Base-by-base conservation (phyloP, 2,113 vertebrate genomes). In the Dendropsophus ebraccatus region DNA sequence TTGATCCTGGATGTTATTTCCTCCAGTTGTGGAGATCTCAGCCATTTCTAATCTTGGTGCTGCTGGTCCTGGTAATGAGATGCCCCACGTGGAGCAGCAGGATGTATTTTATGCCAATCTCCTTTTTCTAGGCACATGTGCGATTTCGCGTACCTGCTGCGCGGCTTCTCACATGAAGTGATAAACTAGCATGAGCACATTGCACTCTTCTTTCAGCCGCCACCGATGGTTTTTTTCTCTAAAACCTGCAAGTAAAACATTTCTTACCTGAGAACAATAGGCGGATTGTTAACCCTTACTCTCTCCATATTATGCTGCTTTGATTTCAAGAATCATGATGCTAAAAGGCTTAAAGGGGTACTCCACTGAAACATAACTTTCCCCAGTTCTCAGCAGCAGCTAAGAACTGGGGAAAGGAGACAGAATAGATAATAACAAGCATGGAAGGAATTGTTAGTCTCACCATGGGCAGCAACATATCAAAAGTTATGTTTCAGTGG, bases 91-190 rank as follows among this genome's bases (percentile, higher is more conserved):
- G 12, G 77, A 60, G 23, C 77, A 80, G 52, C 77, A 41, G 77
- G 77, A n/a, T 25, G 54, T 16, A 45, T 80, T 35, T 80, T 60
- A 41, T 60, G 35, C 77, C 77, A 60, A 60, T 80, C 77, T 80
- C 54, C 37, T 45, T 32, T 25, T 60, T 37, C 54, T 25, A 25
- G 77, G 21, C 50, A 79, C 76, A 79, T 79, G 77, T 80, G 54
- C 32, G 77, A 80, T 60, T 60, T 41, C 32, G 10, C 76, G 1
- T 32, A 23, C 77, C 77, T 32, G 77, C 77, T 80, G 77, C 12
- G 77, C 14, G 54, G 49, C 54, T n/a, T 60, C 52, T 80, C 77
- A 80, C 77, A 60, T 60, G 49, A 80, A 41, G 54, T 80, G 54
- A 60, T 41, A 80, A 80, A 41, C 54, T 77, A 60, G 54, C 52